Evolutionary conservation across 2,797 vertebrate species (phyloP).

Genomic region (Atherinosoma microstoma): DNA sequence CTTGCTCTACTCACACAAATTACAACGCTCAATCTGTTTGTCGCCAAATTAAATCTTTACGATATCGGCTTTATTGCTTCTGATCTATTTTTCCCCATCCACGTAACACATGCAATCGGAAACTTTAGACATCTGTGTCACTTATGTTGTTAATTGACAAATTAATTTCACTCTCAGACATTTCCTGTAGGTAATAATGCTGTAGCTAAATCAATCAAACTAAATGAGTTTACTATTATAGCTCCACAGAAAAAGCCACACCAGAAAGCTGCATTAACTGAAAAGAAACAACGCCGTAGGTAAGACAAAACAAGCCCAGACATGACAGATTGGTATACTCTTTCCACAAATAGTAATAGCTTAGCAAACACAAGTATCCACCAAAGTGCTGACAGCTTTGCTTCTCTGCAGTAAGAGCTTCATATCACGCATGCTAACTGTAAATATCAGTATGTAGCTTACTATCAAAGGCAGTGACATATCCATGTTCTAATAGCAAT

Average conservation of each 20-base stretch:
- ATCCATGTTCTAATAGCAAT: background rate
- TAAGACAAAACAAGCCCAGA: slow-evolving; percentile 4
- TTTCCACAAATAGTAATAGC: background rate
- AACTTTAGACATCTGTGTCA: slow-evolving; percentile 18
- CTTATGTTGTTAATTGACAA: slow-evolving; percentile 22
- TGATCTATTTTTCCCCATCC: slow-evolving; percentile 2
- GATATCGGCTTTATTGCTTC: slow-evolving; percentile 3
- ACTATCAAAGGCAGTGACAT: background rate
- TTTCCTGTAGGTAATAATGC: slow-evolving; percentile 16
- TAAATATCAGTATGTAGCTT: background rate
- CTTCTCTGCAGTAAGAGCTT: background rate
- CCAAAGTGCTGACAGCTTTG: background rate
- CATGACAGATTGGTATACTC: background rate
- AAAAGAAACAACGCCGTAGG: slow-evolving; percentile 3
- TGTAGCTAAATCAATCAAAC: slow-evolving; percentile 12
- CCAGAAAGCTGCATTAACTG: background rate
- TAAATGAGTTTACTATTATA: slow-evolving; percentile 11
- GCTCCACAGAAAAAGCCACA: slow-evolving; percentile 5
- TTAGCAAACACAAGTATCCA: background rate
- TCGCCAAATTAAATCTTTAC: slow-evolving; percentile 11
- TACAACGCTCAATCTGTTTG: background rate
- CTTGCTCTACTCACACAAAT: slow-evolving; percentile 18
- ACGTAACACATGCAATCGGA: slow-evolving; percentile 2
- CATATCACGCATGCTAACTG: background rate
- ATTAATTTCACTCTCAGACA: slow-evolving; percentile 31